phyloP scores from a whole-genome alignment of 2,797 vertebrate species.

The Argyrosomus regius region DNA sequence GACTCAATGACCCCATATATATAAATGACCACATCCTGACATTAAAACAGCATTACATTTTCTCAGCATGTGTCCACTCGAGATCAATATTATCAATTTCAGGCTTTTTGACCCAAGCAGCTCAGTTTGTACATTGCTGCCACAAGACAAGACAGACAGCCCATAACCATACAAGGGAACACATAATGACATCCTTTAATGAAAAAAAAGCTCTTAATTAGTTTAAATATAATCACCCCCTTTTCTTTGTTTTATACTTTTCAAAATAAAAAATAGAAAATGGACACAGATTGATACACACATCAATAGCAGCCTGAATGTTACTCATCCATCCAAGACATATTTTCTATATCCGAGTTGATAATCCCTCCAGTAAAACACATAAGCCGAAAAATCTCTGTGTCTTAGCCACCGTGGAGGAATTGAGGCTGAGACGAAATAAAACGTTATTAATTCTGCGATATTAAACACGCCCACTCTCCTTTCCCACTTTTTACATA shows the following conservation, averaged over 20 bases:
- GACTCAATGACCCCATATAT: background rate
- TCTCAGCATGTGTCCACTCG: background rate
- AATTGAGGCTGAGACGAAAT: conserved; percentile 57
- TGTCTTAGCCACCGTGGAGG: conserved; percentile 29
- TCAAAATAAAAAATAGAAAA: background rate
- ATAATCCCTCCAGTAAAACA: conserved; percentile 59
- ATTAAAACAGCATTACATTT: background rate
- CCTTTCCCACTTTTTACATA: conserved; percentile 73
- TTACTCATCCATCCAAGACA: conserved; percentile 43
- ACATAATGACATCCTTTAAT: background rate
- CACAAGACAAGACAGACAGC: background rate
- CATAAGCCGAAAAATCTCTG: background rate
- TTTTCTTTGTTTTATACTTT: background rate
- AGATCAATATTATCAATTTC: background rate
- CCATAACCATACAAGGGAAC: background rate
- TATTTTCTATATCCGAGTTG: conserved; percentile 39
- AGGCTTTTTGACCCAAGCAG: background rate
- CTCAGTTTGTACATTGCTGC: background rate
- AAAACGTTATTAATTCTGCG: conserved; percentile 76
- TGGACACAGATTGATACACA: background rate
- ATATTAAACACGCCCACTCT: conserved; percentile 80
- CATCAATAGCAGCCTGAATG: conserved; percentile 38
- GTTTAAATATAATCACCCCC: background rate
- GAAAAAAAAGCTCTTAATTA: no score
- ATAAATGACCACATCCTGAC: background rate